Conservation (phyloP, 2,888 invertebrate genomes). For the Tinea semifulvella region DNA sequence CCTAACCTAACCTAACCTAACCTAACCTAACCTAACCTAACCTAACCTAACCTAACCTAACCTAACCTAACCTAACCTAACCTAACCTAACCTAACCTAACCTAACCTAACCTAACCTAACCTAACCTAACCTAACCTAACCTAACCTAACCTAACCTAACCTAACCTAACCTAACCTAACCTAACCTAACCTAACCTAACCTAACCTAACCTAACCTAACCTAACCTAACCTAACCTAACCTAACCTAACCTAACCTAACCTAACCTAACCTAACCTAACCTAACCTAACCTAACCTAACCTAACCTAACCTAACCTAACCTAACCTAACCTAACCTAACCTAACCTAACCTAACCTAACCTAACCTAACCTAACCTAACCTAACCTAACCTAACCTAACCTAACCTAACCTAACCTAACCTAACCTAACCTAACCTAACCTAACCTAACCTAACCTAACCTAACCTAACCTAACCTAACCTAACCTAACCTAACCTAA, state of each 20-base stretch:
- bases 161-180: slow-evolving; percentile 10
- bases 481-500: slow-evolving; percentile 10
- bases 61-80: slow-evolving; percentile 10
- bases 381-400: slow-evolving; percentile 9
- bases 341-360: slow-evolving; percentile 8
- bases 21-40: slow-evolving; percentile 10
- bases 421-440: slow-evolving; percentile 10
- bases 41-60: slow-evolving; percentile 10
- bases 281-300: slow-evolving; percentile 16
- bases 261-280: slow-evolving; percentile 13
- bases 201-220: slow-evolving; percentile 10
- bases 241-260: slow-evolving; percentile 4
- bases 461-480: slow-evolving; percentile 10
- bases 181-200: slow-evolving; percentile 10
- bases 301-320: slow-evolving; percentile 16
- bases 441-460: slow-evolving; percentile 10
- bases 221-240: slow-evolving; percentile 10
- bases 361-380: slow-evolving; percentile 10
- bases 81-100: slow-evolving; percentile 10
- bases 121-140: slow-evolving; percentile 10
- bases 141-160: slow-evolving; percentile 10
- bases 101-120: slow-evolving; percentile 10
- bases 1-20: slow-evolving; percentile 10
- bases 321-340: slow-evolving; percentile 16
- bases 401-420: slow-evolving; percentile 10